Evolutionary conservation across 1,140 invertebrate species (phyloP), one percentile per base, ranked within the genome.

Genomic region (Apis florea): DNA sequence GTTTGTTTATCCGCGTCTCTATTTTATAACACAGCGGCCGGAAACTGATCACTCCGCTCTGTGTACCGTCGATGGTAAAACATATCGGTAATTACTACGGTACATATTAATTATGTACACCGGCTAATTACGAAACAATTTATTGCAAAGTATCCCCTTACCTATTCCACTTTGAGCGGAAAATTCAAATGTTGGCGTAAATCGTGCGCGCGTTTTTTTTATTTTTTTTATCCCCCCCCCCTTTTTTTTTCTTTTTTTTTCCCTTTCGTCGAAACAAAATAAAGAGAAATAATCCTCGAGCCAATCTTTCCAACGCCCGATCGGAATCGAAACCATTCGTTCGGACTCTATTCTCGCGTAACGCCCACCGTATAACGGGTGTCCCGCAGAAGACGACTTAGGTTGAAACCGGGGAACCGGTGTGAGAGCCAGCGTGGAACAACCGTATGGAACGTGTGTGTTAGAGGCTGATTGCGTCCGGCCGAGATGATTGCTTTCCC

Each of bases 401-500:
- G 59, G 64, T 70, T 59, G 68, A 66, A 71, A 21, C 73, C 75
- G 81, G 85, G 53, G 64, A 31, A 5, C 31, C 56, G 31, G 24
- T 9, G 47, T 61, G 49, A 13, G 64, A 66, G 71, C 76, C 6
- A 40, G 73, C 84, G 64, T 79, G 78, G 85, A 78, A 76, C 66
- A 71, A 40, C 31, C 71, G 64, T 40, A 40, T 49, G 71, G 71
- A 80, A 79, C 56, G 83, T 74, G 74, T 72, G 84, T 72, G 84
- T 51, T 71, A 77, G 82, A 84, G 72, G 86, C 89, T 91, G 90
- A 91, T 91, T 91, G 90, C 90, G 89, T 91, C 89, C 89, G 89
- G 89, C 77, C 90, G 89, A 90, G 90, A 90, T 91, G 90, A 91
- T 91, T 91, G 90, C 89, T 90, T 90, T 90, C 89, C 90, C 83